A percentile compares a stretch with the other conserved stretches of the same genome.
Evolutionary conservation across 2,113 vertebrate genomes (phyloP).

Genomic region (Elanus axillaris): DNA sequence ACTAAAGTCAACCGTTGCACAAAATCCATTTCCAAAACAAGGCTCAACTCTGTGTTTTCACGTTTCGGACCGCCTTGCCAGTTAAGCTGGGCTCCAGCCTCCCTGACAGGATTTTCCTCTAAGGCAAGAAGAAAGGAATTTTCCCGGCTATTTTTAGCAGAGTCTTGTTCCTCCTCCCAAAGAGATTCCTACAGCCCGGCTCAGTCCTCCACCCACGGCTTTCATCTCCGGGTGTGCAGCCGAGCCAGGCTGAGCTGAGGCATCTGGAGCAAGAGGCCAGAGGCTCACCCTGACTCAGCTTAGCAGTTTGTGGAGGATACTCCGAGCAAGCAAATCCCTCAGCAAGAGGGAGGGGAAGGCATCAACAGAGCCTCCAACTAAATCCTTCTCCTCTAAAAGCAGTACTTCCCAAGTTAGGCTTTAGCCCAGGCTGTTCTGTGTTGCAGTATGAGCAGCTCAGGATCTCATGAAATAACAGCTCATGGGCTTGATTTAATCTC

Average conservation of each 20-base stretch:
- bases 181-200: background rate
- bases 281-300: background rate
- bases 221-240: background rate
- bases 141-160: slow-evolving; percentile 32
- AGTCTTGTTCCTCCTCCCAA: background rate
- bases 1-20: background rate
- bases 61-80: background rate
- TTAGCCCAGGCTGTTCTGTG: too few species aligned
- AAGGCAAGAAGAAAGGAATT: slow-evolving; percentile 25
- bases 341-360: background rate
- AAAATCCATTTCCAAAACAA: background rate
- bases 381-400: background rate
- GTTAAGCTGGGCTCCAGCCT: background rate
- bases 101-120: background rate
- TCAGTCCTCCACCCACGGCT: background rate
- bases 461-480: background rate
- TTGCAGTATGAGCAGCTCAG: background rate
- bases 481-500: background rate
- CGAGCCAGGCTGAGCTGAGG: background rate
- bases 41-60: background rate
- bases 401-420: background rate
- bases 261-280: background rate
- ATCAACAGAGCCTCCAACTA: background rate
- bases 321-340: background rate
- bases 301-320: too few species aligned